These are phyloP conservation scores for Chlorodrepanis virens DNA, from an alignment of 2,113 vertebrate genomes.

Conservation along the genomic window DNA sequence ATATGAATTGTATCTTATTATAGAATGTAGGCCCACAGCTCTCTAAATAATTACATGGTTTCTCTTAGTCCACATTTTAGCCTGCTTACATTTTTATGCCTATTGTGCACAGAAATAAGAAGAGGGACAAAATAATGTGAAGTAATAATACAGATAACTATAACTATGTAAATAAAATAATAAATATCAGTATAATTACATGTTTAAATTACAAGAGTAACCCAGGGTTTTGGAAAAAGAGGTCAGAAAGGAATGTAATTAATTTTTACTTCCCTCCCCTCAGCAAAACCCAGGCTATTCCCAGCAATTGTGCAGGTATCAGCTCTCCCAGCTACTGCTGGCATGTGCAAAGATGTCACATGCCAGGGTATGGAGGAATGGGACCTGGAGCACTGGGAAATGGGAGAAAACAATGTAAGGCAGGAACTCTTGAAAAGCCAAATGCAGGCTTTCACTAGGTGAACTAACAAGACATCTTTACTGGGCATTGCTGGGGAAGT, in stretches of 20 bases:
- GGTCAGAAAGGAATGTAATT: neutral
- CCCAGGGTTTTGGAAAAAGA: rapidly evolving
- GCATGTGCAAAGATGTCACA: neutral
- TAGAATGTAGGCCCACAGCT: neutral
- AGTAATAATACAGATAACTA: neutral
- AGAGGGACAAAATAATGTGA: neutral
- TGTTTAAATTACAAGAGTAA: neutral
- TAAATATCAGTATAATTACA: neutral
- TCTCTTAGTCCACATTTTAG: neutral
- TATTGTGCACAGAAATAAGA: neutral
- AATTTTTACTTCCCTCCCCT: neutral
- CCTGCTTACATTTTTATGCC: neutral
- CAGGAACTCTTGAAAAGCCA: neutral
- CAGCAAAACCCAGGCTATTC: neutral
- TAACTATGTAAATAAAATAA: neutral
- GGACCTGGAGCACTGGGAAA: neutral
- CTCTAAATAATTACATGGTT: neutral
- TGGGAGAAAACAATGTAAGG: neutral
- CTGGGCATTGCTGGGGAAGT: neutral
- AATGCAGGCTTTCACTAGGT: neutral
- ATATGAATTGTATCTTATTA: neutral
- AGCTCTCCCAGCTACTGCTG: neutral
- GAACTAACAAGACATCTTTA: neutral
- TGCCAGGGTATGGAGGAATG: no score
- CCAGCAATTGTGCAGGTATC: neutral